phyloP scores from a whole-genome alignment of 2,113 vertebrate genomes.

The Notarius quadriscutis region DNA sequence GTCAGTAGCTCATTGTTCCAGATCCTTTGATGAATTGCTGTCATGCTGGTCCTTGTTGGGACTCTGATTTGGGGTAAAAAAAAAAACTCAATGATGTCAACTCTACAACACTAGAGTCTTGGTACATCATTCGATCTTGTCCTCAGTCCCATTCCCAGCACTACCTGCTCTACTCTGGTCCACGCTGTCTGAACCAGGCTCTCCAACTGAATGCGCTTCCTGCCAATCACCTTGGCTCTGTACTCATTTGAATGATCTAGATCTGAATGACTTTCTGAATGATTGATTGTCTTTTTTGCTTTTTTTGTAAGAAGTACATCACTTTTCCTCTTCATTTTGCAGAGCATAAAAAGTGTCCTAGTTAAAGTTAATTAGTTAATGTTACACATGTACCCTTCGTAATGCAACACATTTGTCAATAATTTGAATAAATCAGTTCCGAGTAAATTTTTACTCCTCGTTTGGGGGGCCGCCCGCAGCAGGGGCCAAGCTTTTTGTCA shows the following conservation, averaged over 20 bases:
- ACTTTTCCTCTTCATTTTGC: neutral
- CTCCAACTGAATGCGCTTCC: neutral
- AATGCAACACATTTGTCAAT: no score
- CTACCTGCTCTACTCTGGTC: neutral
- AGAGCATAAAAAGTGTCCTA: neutral
- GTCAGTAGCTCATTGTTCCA: neutral
- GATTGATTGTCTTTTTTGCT: neutral
- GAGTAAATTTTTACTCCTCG: no score
- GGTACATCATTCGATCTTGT: neutral
- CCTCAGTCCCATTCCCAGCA: neutral
- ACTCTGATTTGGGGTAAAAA: neutral
- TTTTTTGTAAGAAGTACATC: neutral
- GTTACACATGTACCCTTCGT: neutral
- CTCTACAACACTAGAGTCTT: neutral
- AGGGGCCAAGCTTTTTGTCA: no score
- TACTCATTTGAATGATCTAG: neutral
- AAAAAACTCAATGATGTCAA: neutral
- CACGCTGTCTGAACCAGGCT: neutral
- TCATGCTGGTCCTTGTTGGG: neutral
- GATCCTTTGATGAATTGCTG: neutral
- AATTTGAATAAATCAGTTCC: no score
- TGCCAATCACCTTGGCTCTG: neutral
- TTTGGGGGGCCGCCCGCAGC: no score
- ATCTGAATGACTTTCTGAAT: neutral
- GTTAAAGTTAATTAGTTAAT: neutral